Percentiles rank a stretch among this genome's conserved stretches.
These are phyloP conservation scores for Parazoanthus swiftii DNA, from an alignment of 92 coral and sea anemone genomes.

Conservation along the genomic window DNA sequence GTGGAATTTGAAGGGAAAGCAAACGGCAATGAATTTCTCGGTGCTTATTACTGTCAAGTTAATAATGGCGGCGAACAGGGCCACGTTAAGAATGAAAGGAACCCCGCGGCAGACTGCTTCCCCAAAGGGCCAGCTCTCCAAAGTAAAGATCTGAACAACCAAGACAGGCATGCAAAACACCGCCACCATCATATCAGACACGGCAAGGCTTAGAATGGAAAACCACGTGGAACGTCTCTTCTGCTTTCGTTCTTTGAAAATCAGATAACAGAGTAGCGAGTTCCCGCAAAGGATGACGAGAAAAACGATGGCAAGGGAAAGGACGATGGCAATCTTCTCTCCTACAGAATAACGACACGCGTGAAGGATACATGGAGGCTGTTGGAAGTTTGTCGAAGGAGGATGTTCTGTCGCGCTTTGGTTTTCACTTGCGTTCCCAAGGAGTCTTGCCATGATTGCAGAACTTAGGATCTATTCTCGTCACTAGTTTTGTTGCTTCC, in stretches of 20 bases:
- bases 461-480: background rate
- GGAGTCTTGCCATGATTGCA: background rate
- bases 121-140: conserved; percentile 31
- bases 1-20: conserved; percentile 25
- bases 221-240: conserved; percentile 33
- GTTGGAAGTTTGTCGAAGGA: background rate
- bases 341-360: conserved; percentile 23
- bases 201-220: conserved; percentile 32
- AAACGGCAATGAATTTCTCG: conserved; percentile 33
- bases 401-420: background rate
- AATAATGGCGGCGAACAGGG: conserved; percentile 22
- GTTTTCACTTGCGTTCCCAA: conserved; percentile 1
- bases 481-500: background rate
- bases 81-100: conserved; percentile 35
- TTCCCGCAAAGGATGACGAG: conserved; percentile 28
- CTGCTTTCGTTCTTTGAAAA: conserved; percentile 27
- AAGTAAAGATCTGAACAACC: conserved; percentile 18
- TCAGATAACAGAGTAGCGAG: conserved; percentile 30
- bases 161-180: conserved; percentile 38
- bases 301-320: conserved; percentile 6
- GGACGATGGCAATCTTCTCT: conserved; percentile 27
- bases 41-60: conserved; percentile 28
- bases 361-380: conserved; percentile 3
- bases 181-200: conserved; percentile 26
- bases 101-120: background rate